These are phyloP conservation scores for Luidia sarsii DNA, from an alignment of 53 echinoderm and acorn worm genomes.

Conservation along the genomic window DNA sequence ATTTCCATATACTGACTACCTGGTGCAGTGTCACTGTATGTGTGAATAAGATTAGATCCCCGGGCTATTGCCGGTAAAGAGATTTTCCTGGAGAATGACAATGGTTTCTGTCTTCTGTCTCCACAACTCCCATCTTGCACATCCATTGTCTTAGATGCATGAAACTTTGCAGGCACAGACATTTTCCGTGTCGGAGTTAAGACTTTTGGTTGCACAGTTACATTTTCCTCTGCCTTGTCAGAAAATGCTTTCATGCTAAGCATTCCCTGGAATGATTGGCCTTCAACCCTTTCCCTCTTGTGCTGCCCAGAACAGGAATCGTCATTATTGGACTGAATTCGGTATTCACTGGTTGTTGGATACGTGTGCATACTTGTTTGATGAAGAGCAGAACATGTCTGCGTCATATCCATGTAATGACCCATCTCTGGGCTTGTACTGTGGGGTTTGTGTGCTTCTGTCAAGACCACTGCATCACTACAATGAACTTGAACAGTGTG, in stretches of 20 bases:
- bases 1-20: constrained; percentile 38
- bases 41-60: neutral
- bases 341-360: neutral
- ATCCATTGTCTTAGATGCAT: neutral
- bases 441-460: neutral
- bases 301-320: neutral
- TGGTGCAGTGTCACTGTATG: neutral
- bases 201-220: neutral
- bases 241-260: neutral
- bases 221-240: neutral
- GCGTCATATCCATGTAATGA: constrained; percentile 31
- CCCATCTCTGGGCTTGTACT: neutral
- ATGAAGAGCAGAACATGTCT: neutral
- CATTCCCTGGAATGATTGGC: no score
- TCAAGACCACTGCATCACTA: neutral
- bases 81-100: neutral
- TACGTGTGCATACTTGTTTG: neutral
- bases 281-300: neutral
- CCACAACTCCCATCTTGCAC: neutral
- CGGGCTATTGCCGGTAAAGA: neutral
- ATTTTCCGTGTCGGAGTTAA: neutral
- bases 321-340: neutral
- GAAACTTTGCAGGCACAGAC: neutral
- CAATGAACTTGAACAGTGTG: constrained; percentile 22
- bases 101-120: constrained; percentile 1